Evolutionary conservation across 1,140 invertebrate species (phyloP).

Genomic region (Drosophila setifemur): DNA sequence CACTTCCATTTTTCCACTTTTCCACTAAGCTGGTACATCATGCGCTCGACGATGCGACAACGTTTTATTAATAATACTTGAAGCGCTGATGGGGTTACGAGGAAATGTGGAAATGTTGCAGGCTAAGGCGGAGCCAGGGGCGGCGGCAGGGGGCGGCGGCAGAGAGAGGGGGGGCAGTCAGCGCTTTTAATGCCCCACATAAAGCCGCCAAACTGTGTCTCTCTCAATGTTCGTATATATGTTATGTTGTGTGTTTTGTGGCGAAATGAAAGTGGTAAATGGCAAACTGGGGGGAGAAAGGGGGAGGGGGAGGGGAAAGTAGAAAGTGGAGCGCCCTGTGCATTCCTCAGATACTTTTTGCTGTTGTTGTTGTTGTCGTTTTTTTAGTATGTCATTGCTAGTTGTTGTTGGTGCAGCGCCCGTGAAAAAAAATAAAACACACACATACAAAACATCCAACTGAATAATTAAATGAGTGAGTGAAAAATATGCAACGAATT

Average conservation of each 20-base stretch:
- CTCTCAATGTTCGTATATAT: background rate
- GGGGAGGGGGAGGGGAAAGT: background rate
- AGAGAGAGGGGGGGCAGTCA: conserved; percentile 3
- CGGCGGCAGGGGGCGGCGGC: too few species aligned
- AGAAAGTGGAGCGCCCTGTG: conserved; percentile 31
- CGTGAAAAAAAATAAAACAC: conserved; percentile 38
- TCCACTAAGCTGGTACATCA: conserved; percentile 24
- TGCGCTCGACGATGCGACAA: conserved; percentile 46
- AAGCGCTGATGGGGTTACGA: conserved; percentile 57
- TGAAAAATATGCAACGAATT: background rate
- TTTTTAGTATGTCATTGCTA: conserved; percentile 41
- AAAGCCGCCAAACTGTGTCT: conserved; percentile 19
- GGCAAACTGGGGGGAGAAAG: background rate
- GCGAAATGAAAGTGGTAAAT: conserved; percentile 23
- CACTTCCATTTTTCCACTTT: background rate
- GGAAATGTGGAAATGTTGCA: conserved; percentile 34
- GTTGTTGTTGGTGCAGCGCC: conserved; percentile 33
- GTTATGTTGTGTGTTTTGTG: conserved; percentile 8
- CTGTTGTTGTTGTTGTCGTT: conserved; percentile 3
- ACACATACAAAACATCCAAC: too few species aligned
- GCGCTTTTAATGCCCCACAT: conserved; percentile 55
- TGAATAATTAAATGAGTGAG: too few species aligned
- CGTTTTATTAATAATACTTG: conserved; percentile 63
- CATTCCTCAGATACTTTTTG: too few species aligned
- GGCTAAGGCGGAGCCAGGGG: too few species aligned